Base-by-base conservation (phyloP, 1,140 invertebrate genomes). In the Octopus bimaculoides region DNA sequence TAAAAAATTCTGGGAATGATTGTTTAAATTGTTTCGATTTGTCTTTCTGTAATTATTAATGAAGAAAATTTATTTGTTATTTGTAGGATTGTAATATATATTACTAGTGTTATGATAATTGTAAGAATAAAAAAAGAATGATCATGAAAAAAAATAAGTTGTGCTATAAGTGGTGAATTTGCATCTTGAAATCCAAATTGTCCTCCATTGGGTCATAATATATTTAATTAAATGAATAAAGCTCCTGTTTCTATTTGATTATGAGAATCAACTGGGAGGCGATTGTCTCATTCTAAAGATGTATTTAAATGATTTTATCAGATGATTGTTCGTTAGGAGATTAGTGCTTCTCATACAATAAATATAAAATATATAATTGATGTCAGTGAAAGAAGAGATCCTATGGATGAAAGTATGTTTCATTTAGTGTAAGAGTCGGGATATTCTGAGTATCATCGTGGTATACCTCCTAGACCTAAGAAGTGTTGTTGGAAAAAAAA, bases 21-120 rank as follows among this genome's bases (percentile, higher is more conserved):
- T 77, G 92, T 93, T 92, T 92, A 93, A 90, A 93, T 91, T 87
- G 92, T 87, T 92, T 93, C 92, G 90, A 93, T 91, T 85, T 87
- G 90, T 77, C 88, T 89, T 86, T 92, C 87, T 85, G 92, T 82
- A 81, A 91, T 84, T 83, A 84, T 84, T 79, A 84, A 83, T 84
- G 87, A 86, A 84, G 86, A 87, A 79, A 86, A 88, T 85, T 88
- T 90, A 89, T 88, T 90, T 86, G 89, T 87, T 86, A 91, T 89
- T 87, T 92, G 77, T 76, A 78, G 89, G 81, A 86, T 80, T 89
- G 92, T 77, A 74, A 89, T 80, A 84, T 85, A 88, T 10, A 77
- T 81, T n/a, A 91, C 85, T 79, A 90, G 83, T 75, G 83, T 78
- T 74, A 85, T 87, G 86, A 90, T 88, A 82, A 87, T 80, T 82